Evolutionary conservation across 2,888 invertebrate species (phyloP), one percentile per base, ranked within the genome.

Genomic region (Cephus pygmeus): DNA sequence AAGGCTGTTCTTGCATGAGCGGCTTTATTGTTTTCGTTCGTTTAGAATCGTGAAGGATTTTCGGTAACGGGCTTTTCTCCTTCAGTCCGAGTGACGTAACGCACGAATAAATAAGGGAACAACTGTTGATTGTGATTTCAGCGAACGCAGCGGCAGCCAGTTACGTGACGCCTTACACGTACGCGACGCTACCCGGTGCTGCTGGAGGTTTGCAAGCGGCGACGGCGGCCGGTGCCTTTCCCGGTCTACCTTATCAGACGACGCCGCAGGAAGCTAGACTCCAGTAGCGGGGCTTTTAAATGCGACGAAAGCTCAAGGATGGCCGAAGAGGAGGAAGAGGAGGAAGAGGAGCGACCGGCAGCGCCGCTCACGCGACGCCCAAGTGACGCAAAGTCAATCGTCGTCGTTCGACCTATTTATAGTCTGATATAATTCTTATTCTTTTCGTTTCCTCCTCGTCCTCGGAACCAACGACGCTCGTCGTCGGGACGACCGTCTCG

Each of bases 261-360:
- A 94, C 94, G 79, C 93, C 96, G 79, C 96, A 96, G 91, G 96
- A 96, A 91, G 96, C 96, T 74, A 93, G 96, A 89, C 94, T 96
- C 92, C 96, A 96, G 92, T 96, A 95, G 86, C 81, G 77, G 15
- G 73, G 73, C 73, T 74, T 71, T 74, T 73, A 80, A 81, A 76
- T 75, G 74, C 69, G 71, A 34, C 34, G 75, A 76, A 30, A 69
- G 69, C 69, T 69, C 77, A 36, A 79, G 56, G 73, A 78, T 35
- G 76, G 75, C 71, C 69, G 75, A 75, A 69, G 74, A 69, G 74
- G 69, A 77, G 23, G 75, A 75, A 69, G 74, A 69, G 74, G 69
- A 77, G 23, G 33, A 68, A 56, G 73, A 31, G 40, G 73, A 31
- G 73, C 56, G 74, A 33, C 73, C 68, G 71, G 56, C 73, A 31